phyloP scores from a whole-genome alignment of 92 coral and sea anemone genomes.

The Chrysogorgia sp. region DNA sequence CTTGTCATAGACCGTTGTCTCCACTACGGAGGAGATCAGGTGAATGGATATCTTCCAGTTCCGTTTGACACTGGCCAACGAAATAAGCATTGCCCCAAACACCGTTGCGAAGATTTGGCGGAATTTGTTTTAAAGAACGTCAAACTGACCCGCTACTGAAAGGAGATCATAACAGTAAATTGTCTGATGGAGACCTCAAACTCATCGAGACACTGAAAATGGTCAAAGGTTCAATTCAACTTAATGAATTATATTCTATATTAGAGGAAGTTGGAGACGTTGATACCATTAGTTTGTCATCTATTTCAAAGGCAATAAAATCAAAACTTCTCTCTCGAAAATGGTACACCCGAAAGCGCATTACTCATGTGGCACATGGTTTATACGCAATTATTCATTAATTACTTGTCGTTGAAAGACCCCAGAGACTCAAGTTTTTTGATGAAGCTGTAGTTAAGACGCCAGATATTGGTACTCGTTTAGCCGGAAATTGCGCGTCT shows the following conservation, averaged over 20 bases:
- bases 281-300: slow-evolving; percentile 35
- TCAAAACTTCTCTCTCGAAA: slow-evolving; percentile 49
- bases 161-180: slow-evolving; percentile 41
- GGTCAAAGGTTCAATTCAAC: slow-evolving; percentile 34
- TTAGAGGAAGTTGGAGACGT: slow-evolving; percentile 39
- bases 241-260: slow-evolving; percentile 25
- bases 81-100: slow-evolving; percentile 19
- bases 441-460: slow-evolving; percentile 57
- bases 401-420: slow-evolving; percentile 51
- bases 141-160: background rate
- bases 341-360: slow-evolving; percentile 36
- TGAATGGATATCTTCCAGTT: slow-evolving; percentile 30
- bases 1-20: slow-evolving; percentile 19
- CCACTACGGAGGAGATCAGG: slow-evolving; percentile 42
- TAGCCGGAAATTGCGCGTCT: slow-evolving; percentile 31
- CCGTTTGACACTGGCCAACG: slow-evolving; percentile 30
- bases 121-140: slow-evolving; percentile 20
- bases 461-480: slow-evolving; percentile 48
- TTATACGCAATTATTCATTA: slow-evolving; percentile 59
- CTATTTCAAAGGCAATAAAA: slow-evolving; percentile 45
- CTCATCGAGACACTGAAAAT: slow-evolving; percentile 38
- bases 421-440: slow-evolving; percentile 46
- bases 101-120: slow-evolving; percentile 45
- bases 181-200: slow-evolving; percentile 49
- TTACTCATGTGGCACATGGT: slow-evolving; percentile 47